phyloP scores from a whole-genome alignment of 2,888 invertebrate genomes.

The Eulithis prunata region DNA sequence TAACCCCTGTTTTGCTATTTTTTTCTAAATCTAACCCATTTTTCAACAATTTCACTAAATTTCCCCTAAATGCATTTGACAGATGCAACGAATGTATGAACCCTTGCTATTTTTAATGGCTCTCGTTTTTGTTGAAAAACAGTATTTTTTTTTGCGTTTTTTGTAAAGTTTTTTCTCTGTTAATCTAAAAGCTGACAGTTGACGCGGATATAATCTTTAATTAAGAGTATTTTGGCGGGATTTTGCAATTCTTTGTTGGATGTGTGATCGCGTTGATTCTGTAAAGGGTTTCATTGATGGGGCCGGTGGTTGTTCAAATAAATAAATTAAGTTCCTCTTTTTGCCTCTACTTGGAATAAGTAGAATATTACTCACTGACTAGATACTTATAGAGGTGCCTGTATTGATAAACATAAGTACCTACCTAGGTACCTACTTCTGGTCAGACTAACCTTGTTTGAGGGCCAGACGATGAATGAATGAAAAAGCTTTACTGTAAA shows the following conservation, averaged over 20 bases:
- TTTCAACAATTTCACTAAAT: slow-evolving; percentile 76
- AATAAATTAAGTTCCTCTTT: background rate
- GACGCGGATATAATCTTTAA: slow-evolving; percentile 84
- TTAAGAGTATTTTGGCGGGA: slow-evolving; percentile 75
- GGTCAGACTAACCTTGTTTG: too few species aligned
- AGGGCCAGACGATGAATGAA: too few species aligned
- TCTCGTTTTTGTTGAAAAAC: slow-evolving; percentile 68
- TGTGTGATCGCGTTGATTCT: slow-evolving; percentile 69
- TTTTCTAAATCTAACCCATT: slow-evolving; percentile 79
- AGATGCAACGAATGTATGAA: slow-evolving; percentile 64
- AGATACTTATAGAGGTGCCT: too few species aligned
- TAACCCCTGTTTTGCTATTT: slow-evolving; percentile 73
- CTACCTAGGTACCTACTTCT: too few species aligned
- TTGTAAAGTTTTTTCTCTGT: slow-evolving; percentile 58
- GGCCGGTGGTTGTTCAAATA: slow-evolving; percentile 15
- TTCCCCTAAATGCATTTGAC: slow-evolving; percentile 70
- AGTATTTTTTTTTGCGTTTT: slow-evolving; percentile 25
- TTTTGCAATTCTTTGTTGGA: slow-evolving; percentile 53
- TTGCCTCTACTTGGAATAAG: background rate
- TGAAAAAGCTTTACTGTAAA: too few species aligned
- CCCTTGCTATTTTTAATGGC: slow-evolving; percentile 79
- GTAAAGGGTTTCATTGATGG: slow-evolving; percentile 49
- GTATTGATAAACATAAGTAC: too few species aligned
- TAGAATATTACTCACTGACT: background rate
- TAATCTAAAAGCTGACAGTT: slow-evolving; percentile 81